Percentiles rank a stretch among this genome's conserved stretches.
phyloP scores from a whole-genome alignment of 2,113 vertebrate species.

The Chionomys nivalis region DNA sequence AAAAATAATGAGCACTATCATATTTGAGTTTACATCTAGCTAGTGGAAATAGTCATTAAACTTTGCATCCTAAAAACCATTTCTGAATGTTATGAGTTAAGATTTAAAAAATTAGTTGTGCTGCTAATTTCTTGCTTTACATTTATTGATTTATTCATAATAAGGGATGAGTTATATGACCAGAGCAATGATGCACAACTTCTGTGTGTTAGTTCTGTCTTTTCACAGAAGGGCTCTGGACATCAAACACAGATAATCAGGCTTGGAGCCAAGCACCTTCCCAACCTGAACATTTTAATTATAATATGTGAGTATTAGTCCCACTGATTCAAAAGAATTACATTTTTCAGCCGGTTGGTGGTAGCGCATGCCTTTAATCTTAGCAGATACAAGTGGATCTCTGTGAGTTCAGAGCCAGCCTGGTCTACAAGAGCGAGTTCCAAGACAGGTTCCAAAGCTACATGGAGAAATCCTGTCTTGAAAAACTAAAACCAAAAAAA shows the following conservation, averaged over 20 bases:
- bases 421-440: too few relatives aligned
- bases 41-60: constrained; percentile 4
- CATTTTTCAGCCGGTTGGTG: neutral
- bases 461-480: too few relatives aligned
- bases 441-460: too few relatives aligned
- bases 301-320: neutral
- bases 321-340: neutral
- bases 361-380: too few relatives aligned
- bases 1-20: neutral
- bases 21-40: neutral
- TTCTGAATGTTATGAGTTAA: neutral
- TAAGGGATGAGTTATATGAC: neutral
- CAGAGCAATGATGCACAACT: neutral
- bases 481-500: too few relatives aligned
- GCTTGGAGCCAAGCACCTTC: neutral
- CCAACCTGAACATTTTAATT: neutral
- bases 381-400: too few relatives aligned
- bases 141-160: neutral
- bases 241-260: neutral
- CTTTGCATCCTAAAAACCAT: neutral
- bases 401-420: too few relatives aligned
- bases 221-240: neutral
- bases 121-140: neutral
- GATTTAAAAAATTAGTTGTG: neutral
- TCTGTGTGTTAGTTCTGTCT: too few relatives aligned